Percentiles rank a stretch among this genome's conserved stretches.
phyloP scores from a whole-genome alignment of 2,888 invertebrate genomes.

The Melipona bicolor region DNA sequence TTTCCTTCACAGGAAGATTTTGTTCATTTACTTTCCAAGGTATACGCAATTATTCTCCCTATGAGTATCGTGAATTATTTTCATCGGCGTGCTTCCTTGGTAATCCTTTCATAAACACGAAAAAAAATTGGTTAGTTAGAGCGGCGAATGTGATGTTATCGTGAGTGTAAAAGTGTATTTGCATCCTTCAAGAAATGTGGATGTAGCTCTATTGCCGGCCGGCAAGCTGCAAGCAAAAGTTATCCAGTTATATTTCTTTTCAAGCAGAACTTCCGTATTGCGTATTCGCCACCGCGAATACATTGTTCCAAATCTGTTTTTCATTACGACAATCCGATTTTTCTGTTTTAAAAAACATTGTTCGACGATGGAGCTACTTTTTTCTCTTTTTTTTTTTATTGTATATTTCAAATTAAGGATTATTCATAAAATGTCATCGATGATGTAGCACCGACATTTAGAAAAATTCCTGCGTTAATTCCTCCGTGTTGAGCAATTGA shows the following conservation, averaged over 20 bases:
- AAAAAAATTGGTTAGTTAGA: slow-evolving; percentile 43
- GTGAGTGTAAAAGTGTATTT: slow-evolving; percentile 74
- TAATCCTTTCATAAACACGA: slow-evolving; percentile 29
- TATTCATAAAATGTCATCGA: slow-evolving; percentile 12
- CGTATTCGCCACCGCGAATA: background rate
- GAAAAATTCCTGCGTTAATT: background rate
- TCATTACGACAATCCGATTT: background rate
- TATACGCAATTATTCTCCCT: slow-evolving; percentile 46
- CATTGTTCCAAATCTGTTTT: background rate
- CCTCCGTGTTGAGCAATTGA: background rate
- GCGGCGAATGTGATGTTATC: slow-evolving; percentile 58
- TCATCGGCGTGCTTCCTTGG: background rate
- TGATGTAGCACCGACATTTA: background rate
- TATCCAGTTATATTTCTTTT: slow-evolving; percentile 6
- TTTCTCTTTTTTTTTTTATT: background rate
- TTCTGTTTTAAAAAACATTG: background rate
- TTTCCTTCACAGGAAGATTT: slow-evolving; percentile 85
- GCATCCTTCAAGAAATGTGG: slow-evolving; percentile 61
- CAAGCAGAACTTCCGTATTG: background rate
- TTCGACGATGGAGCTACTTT: background rate
- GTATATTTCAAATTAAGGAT: background rate
- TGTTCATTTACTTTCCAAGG: slow-evolving; percentile 71
- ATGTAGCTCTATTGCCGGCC: slow-evolving; percentile 74
- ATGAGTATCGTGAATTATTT: slow-evolving; percentile 1
- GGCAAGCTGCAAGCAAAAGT: slow-evolving; percentile 61